Evolutionary conservation across 2,888 invertebrate genomes (phyloP).

Genomic region (Temnothorax ravouxi): DNA sequence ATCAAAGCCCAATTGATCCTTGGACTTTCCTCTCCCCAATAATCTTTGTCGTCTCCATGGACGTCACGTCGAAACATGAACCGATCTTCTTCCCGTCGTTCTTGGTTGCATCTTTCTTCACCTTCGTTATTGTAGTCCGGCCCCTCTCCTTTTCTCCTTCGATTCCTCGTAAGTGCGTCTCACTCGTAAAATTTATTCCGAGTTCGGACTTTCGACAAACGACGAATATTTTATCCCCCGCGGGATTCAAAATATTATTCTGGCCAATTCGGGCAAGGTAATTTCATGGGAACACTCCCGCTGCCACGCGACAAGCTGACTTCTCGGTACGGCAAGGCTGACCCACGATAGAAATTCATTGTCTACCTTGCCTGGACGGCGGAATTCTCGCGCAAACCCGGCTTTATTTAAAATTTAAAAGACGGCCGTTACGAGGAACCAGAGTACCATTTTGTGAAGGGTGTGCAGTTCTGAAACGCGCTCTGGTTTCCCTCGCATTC

Average conservation of each 20-base stretch:
- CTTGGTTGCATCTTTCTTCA: background rate
- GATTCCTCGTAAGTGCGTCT: background rate
- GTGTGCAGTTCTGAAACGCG: constrained; percentile 1
- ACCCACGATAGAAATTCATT: constrained; percentile 38
- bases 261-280: background rate
- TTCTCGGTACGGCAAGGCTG: constrained; percentile 6
- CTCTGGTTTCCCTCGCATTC: constrained; percentile 6
- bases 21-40: background rate
- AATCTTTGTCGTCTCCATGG: background rate
- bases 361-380: constrained; percentile 9
- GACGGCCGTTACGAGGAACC: background rate
- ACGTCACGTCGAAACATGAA: constrained; percentile 1
- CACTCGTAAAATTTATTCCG: constrained; percentile 37
- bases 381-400: background rate
- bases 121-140: background rate
- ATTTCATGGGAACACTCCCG: constrained; percentile 9
- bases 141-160: background rate
- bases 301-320: background rate
- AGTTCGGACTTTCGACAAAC: constrained; percentile 20
- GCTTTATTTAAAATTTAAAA: constrained; percentile 62
- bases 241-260: constrained; percentile 35
- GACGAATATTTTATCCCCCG: constrained; percentile 32
- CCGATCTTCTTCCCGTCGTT: background rate
- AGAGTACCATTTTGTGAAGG: constrained; percentile 47
- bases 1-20: constrained; percentile 5